Evolutionary conservation across 2,888 invertebrate species (phyloP), one percentile per base, ranked within the genome.

Genomic region (Nycteola revayana): DNA sequence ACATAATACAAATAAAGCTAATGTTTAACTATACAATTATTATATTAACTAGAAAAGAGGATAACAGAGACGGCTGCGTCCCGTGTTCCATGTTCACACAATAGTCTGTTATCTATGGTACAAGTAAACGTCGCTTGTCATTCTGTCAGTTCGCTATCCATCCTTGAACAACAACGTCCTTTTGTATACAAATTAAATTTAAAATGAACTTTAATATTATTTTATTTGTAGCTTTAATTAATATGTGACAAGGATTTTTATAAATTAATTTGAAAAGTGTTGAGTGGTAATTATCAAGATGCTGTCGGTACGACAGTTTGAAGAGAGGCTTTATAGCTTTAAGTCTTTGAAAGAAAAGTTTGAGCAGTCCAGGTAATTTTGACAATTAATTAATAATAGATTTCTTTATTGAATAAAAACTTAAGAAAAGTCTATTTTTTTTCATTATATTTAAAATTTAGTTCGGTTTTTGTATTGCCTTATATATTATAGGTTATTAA

Each of bases 321-420:
- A 82, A 5, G 81, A 82, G 21, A 68, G 87, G 35, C 75, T 81
- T 28, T 87, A 62, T 49, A 85, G 67, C 53, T 88, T 88, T 49
- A 75, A 83, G 38, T 75, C 70, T 39, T 51, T 87, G 14, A 87
- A 81, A 59, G 82, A 86, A 30, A 75, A 78, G 54, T 88, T 88
- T 63, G 87, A 88, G 51, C 40, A 67, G 41, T 43, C 67, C 38
- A 87, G 87, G 86, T 87, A 84, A 71, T 51, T n/a, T n/a, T n/a
- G n/a, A n/a, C n/a, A n/a, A n/a, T n/a, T n/a, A n/a, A 3, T 32
- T 7, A 18, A 7, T 10, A 11, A 7, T 24, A 10, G 4, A 24
- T 8, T 21, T 23, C 7, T 29, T 18, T 18, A n/a, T n/a, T n/a
- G n/a, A n/a, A n/a, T n/a, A n/a, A n/a, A n/a, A n/a, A n/a, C n/a